Percentiles rank a stretch among this genome's conserved stretches.
Evolutionary conservation across 1,140 invertebrate species (phyloP).

Genomic region (Zophobas atratus): DNA sequence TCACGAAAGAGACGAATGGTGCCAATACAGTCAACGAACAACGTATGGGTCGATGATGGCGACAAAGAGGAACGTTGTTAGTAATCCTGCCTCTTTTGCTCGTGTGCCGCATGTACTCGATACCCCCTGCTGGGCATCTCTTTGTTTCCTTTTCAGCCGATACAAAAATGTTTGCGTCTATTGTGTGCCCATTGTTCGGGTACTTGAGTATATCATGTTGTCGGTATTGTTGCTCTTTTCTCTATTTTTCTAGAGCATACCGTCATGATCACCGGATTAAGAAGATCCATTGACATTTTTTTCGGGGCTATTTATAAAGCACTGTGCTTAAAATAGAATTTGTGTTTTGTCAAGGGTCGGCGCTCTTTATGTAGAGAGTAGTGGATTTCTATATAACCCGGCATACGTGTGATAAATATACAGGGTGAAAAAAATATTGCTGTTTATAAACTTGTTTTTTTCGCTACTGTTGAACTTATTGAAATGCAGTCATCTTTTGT

Average conservation of each 20-base stretch:
- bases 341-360: no score
- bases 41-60: neutral
- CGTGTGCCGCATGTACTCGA: conserved; percentile 6
- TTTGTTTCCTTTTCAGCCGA: conserved; percentile 1
- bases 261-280: conserved; percentile 5
- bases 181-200: conserved; percentile 16
- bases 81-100: conserved; percentile 1
- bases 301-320: neutral
- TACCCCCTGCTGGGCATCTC: neutral
- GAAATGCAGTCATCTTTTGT: no score
- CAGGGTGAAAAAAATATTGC: no score
- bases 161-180: conserved; percentile 31
- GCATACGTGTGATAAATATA: no score
- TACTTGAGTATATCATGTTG: conserved; percentile 3
- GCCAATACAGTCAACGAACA: neutral
- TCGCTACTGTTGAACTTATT: no score
- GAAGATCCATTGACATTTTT: neutral
- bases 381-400: no score
- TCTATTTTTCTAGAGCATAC: conserved; percentile 6
- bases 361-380: no score
- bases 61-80: neutral
- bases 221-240: conserved; percentile 33
- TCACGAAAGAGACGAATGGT: conserved; percentile 8
- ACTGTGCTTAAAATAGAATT: no score
- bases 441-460: no score